Base-by-base conservation (phyloP, 2,888 invertebrate species). In the Molanna angustata region DNA sequence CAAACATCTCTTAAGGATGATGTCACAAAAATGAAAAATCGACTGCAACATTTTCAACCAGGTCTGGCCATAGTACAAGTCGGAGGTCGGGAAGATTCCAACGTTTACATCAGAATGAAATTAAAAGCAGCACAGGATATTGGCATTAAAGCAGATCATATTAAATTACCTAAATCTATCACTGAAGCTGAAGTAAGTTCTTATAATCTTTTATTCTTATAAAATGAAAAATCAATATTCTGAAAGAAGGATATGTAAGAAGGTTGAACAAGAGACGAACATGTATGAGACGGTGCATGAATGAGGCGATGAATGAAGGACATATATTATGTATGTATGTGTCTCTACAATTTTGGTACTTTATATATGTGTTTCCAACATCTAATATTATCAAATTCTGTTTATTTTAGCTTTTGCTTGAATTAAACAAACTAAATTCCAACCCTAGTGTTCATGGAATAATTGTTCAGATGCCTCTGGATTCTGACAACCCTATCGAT, bases 91-190 rank as follows among this genome's bases (percentile, higher is more conserved):
- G 94, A 94, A 69, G 98, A 99, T 73, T 98, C 98, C 39, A 97
- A 97, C 76, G 96, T 98, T 3, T 99, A 99, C 74, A 98, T 99
- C 66, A 80, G 93, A 27, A 94, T 92, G 88, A 99, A 99, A 76
- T 81, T 96, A 51, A 92, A 89, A 69, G 90, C 94, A 0, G 97
- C 97, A 0, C 82, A 76, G 47, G 90, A 93, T 63, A 91, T 98
- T 62, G 98, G 98, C 51, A 92, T 97, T 46, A 69, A 75, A 17
- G 90, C 90, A 0, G 79, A 83, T 37, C 94, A 94, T 67, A 72
- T 96, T 2, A 80, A 88, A 60, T 73, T 97, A 59, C 87, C 94
- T 0, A 80, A 80, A 27, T 81, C 86, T 19, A 89, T 84, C 43
- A 93, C 92, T 1, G 91, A 98, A 75, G 66, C 69, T 42, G 89